These are phyloP conservation scores for Venusia cambrica DNA, from an alignment of 2,888 invertebrate species.

Conservation along the genomic window DNA sequence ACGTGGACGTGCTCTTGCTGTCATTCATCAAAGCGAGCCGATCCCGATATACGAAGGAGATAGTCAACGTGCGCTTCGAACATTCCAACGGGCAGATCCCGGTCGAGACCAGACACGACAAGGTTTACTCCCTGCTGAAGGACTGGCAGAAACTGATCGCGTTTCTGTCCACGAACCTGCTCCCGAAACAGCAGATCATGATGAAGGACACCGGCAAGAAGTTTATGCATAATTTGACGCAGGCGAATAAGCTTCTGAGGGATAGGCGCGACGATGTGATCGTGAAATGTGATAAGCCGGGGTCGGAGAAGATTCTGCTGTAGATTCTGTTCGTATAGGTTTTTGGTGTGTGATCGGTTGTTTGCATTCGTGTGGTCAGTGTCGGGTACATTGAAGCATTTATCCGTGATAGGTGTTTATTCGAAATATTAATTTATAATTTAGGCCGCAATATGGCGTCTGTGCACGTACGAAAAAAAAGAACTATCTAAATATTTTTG, in stretches of 20 bases:
- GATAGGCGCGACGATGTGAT: slow-evolving; percentile 50
- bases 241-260: slow-evolving; percentile 61
- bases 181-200: slow-evolving; percentile 61
- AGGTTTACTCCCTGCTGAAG: slow-evolving; percentile 53
- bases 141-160: slow-evolving; percentile 70
- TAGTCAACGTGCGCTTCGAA: slow-evolving; percentile 64
- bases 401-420: slow-evolving; percentile 21
- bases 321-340: slow-evolving; percentile 31
- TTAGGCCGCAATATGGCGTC: too few species aligned
- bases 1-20: slow-evolving; percentile 55
- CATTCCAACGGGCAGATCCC: slow-evolving; percentile 61
- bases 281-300: slow-evolving; percentile 40
- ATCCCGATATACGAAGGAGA: slow-evolving; percentile 45
- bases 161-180: slow-evolving; percentile 60
- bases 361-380: slow-evolving; percentile 1
- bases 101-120: slow-evolving; percentile 53
- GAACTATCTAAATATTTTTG: slow-evolving; percentile 26
- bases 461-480: slow-evolving; percentile 17
- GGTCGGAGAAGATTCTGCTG: slow-evolving; percentile 50
- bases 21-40: slow-evolving; percentile 48
- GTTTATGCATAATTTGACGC: slow-evolving; percentile 62
- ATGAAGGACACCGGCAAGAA: slow-evolving; percentile 62
- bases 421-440: too few species aligned
- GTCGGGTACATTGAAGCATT: slow-evolving; percentile 22
- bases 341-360: background rate